Evolutionary conservation across 2,888 invertebrate genomes (phyloP).

Genomic region (Tachystola acroxantha): DNA sequence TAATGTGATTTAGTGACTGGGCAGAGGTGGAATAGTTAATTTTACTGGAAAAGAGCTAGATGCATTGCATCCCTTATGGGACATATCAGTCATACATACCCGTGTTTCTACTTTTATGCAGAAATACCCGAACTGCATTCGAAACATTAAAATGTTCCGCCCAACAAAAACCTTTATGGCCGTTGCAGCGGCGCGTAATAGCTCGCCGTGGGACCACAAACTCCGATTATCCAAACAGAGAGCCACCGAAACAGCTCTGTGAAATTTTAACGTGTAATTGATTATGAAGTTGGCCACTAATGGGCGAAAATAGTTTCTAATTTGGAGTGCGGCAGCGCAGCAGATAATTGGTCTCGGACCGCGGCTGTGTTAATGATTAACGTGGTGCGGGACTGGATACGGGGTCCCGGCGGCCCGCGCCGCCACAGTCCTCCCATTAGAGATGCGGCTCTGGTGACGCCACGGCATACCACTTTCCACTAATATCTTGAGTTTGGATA

Average conservation of each 20-base stretch:
- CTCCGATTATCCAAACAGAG: slow-evolving; percentile 72
- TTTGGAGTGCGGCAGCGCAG: slow-evolving; percentile 59
- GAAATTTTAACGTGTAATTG: slow-evolving; percentile 76
- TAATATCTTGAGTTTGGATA: no score
- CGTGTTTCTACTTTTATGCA: background rate
- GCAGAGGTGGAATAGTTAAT: no score
- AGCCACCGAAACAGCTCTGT: slow-evolving; percentile 67
- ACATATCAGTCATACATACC: no score
- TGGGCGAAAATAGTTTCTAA: slow-evolving; percentile 77
- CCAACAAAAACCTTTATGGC: slow-evolving; percentile 69
- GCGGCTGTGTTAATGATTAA: slow-evolving; percentile 68
- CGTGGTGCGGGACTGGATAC: slow-evolving; percentile 37
- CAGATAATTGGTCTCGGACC: slow-evolving; percentile 67
- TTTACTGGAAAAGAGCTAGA: no score
- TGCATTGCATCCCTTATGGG: no score
- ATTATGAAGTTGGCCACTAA: slow-evolving; percentile 76
- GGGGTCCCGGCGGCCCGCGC: slow-evolving; percentile 38
- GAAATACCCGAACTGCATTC: slow-evolving; percentile 41
- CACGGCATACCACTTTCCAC: background rate
- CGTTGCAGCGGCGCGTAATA: slow-evolving; percentile 54
- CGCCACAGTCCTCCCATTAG: slow-evolving; percentile 40
- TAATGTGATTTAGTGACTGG: no score
- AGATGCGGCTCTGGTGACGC: slow-evolving; percentile 6
- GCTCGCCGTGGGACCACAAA: slow-evolving; percentile 75
- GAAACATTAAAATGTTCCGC: slow-evolving; percentile 62